Base-by-base conservation (phyloP, 2,797 vertebrate genomes). In the Acanthurus lineatus region DNA sequence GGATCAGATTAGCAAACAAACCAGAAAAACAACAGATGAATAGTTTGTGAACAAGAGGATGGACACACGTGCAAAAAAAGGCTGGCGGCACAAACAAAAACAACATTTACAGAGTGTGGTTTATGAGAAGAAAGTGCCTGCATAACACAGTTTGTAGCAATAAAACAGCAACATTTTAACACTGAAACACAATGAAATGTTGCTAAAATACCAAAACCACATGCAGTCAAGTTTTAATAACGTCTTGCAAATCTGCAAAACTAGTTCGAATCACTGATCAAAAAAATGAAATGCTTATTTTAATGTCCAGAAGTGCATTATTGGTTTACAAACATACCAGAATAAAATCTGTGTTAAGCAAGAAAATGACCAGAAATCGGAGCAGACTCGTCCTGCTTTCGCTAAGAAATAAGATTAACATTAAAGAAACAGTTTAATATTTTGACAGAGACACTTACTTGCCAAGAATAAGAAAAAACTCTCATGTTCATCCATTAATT, bases 1-100 rank as follows among this genome's bases (percentile, higher is more conserved):
- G 72, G 64, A 69, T 84, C 53, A 72, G 42, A 65, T 42, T 54
- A 44, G 56, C 60, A 45, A 48, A 19, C 44, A 51, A 67, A 35
- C 38, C 32, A 11, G 32, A 35, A 69, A 72, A 47, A 53, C 48
- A 51, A 52, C 48, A 25, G 9, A 15, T 5, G 20, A 9, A 25
- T 16, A 49, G 7, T 2, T 3, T 51, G 71, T 15, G 69, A 68
- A 35, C 32, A 7, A 6, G 32, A 35, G 32, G 32, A 35, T 35
- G 52, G 22, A 71, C 14, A 42, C 53, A 51, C 15, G 1, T 62
- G 32, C 15, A 72, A 45, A 65, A 45, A 65, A 0, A 38, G 7
- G 22, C 38, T 1, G 15, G 51, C 51, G 38, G 0, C 51, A 47
- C 62, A 71, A 32, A 61, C 44, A 66, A 35, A 57, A 28, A 40